A percentile compares a stretch with the other conserved stretches of the same genome.
These are phyloP conservation scores for Aleiodes sp. DNA, from an alignment of 1,140 invertebrate species.

Conservation along the genomic window DNA sequence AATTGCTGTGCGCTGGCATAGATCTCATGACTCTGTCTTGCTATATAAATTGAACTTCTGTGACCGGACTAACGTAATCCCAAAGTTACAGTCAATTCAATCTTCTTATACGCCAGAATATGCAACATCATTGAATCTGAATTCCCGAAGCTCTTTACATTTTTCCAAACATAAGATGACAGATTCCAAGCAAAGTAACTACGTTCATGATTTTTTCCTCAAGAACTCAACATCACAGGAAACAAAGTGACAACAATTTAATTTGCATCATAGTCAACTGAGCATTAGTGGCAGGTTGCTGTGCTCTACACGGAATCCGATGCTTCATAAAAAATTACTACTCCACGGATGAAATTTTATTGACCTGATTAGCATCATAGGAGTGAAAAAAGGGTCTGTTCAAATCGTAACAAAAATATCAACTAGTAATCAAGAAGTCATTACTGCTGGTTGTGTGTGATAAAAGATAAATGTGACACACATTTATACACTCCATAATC, in stretches of 20 bases:
- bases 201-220: not conserved
- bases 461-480: constrained; percentile 1
- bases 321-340: constrained; percentile 38
- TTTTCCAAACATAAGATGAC: not conserved
- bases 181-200: not conserved
- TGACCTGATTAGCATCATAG: constrained; percentile 3
- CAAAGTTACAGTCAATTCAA: constrained; percentile 35
- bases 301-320: constrained; percentile 26
- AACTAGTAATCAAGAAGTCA: constrained; percentile 20
- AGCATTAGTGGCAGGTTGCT: constrained; percentile 22
- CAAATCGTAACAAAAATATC: constrained; percentile 10
- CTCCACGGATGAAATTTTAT: constrained; percentile 17
- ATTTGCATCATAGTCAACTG: constrained; percentile 37
- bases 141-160: too few species aligned
- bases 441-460: constrained; percentile 4
- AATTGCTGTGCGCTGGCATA: constrained; percentile 29
- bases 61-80: constrained; percentile 39
- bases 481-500: not conserved
- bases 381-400: not conserved
- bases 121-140: constrained; percentile 39
- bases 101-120: constrained; percentile 35
- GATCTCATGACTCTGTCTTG: not conserved
- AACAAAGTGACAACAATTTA: constrained; percentile 31
- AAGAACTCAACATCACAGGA: not conserved
- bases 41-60: constrained; percentile 17